Evolutionary conservation across 1,140 invertebrate species (phyloP).

Genomic region (Ruditapes philippinarum): DNA sequence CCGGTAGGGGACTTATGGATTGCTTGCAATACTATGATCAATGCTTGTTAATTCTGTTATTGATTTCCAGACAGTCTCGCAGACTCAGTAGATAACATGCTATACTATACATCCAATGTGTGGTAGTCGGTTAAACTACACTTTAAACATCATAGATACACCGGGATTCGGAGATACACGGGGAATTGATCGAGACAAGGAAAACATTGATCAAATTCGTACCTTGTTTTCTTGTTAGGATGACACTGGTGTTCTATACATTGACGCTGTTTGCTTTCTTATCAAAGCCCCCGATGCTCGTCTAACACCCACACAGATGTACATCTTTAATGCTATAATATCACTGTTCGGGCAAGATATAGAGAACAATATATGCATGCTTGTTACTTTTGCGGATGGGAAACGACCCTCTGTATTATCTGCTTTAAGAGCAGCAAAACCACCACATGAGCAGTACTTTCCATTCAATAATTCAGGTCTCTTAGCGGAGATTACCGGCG

Average conservation of each 20-base stretch:
- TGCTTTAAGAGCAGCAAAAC: no score
- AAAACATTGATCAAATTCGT: constrained; percentile 60
- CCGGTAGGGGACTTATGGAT: no score
- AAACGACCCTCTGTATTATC: no score
- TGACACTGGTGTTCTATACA: constrained; percentile 43
- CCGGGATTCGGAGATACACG: no score
- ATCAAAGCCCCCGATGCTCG: constrained; percentile 40
- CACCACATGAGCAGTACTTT: no score
- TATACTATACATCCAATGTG: constrained; percentile 34
- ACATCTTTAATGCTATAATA: constrained; percentile 70
- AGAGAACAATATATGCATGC: constrained; percentile 62
- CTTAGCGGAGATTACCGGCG: constrained; percentile 4
- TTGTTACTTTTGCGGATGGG: no score
- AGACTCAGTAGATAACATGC: constrained; percentile 66
- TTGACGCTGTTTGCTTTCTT: constrained; percentile 68
- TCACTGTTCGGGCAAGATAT: constrained; percentile 73
- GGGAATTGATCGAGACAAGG: constrained; percentile 59
- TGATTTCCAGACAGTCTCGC: constrained; percentile 35
- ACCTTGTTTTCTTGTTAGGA: constrained; percentile 40
- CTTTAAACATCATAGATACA: no score
- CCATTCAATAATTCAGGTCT: no score
- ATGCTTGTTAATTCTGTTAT: no score
- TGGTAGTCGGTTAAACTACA: constrained; percentile 29
- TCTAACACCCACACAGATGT: constrained; percentile 43
- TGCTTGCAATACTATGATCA: no score